These are phyloP conservation scores for Saxidomus purpurata DNA, from an alignment of 1,140 invertebrate genomes.

Conservation along the genomic window DNA sequence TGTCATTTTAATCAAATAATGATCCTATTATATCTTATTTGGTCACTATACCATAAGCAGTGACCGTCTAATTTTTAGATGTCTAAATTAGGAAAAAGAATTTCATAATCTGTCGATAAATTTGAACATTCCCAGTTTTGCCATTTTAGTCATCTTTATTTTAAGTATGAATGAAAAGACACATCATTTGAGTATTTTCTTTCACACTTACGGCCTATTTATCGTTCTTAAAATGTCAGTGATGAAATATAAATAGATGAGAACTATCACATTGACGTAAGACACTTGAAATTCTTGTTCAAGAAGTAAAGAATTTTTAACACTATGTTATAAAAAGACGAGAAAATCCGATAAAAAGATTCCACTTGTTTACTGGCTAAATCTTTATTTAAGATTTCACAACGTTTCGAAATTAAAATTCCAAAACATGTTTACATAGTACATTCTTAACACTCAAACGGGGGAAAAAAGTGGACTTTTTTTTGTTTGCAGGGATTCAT, in stretches of 20 bases:
- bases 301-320: too few relatives aligned
- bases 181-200: background rate
- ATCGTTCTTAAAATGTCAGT: background rate
- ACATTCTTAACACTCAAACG: background rate
- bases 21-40: too few relatives aligned
- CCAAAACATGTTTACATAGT: background rate
- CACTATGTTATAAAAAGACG: too few relatives aligned
- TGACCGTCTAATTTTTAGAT: too few relatives aligned
- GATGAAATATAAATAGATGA: background rate
- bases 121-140: background rate
- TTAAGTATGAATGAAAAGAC: background rate
- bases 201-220: too few relatives aligned
- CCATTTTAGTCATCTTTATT: constrained; percentile 8
- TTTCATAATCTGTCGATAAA: too few relatives aligned
- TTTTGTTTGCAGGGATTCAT: constrained; percentile 7
- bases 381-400: background rate
- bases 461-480: background rate
- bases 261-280: background rate
- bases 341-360: background rate
- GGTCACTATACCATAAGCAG: too few relatives aligned
- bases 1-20: too few relatives aligned
- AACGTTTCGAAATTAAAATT: background rate
- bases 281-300: background rate
- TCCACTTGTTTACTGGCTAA: background rate
- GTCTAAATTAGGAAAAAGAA: too few relatives aligned